Conservation (phyloP, 2,888 invertebrate genomes). For the Drosophila infuscata region DNA sequence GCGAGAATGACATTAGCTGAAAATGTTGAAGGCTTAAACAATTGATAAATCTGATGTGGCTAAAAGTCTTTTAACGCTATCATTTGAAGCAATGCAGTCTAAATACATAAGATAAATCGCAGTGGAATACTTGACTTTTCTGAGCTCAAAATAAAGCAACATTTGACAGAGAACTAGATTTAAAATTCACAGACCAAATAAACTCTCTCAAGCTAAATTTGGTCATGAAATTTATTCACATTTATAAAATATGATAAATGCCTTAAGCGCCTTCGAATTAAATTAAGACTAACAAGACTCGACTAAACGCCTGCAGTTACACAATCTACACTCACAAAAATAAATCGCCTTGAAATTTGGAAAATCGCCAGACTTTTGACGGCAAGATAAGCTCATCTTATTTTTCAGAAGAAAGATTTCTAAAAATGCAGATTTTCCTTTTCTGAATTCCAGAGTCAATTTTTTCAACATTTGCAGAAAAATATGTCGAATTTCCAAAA, state of each 20-base stretch:
- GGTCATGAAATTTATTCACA: background rate
- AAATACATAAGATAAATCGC: background rate
- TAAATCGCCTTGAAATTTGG: background rate
- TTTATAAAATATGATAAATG: background rate
- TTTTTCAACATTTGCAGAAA: too few species aligned
- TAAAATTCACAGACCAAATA: background rate
- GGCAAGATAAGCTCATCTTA: background rate
- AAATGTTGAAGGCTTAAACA: conserved; percentile 19
- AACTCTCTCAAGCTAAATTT: background rate
- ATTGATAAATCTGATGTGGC: background rate
- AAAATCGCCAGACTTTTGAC: background rate
- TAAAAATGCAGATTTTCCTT: background rate
- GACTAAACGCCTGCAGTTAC: background rate
- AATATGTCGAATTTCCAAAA: background rate
- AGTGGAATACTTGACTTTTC: background rate
- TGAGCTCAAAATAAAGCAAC: background rate
- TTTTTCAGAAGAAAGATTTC: background rate
- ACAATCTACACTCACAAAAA: background rate
- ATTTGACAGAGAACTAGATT: background rate
- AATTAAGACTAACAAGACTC: background rate
- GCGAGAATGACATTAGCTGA: conserved; percentile 59
- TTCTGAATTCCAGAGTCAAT: background rate
- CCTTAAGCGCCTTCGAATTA: background rate
- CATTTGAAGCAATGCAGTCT: background rate
- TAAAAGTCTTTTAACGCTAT: background rate